Evolutionary conservation across 2,113 vertebrate species (phyloP).

Genomic region (Limnothrissa miodon): DNA sequence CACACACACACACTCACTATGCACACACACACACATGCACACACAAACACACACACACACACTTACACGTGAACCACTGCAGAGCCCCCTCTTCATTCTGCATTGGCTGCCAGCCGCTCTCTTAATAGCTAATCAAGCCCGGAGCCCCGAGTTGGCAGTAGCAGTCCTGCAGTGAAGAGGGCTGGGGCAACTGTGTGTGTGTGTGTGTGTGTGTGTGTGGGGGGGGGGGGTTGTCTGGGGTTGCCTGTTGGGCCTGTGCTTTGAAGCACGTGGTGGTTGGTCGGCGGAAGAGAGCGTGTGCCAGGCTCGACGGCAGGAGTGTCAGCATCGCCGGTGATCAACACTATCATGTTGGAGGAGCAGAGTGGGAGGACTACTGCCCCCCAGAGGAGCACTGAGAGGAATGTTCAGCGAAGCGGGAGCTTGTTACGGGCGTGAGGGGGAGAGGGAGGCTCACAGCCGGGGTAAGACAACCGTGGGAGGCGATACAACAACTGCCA

Average conservation of each 20-base stretch:
- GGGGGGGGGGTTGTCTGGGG: no score
- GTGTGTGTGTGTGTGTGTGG: no score
- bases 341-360: background rate
- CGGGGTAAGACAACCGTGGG: background rate
- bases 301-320: background rate
- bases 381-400: background rate
- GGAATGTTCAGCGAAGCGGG: background rate
- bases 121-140: constrained; percentile 70
- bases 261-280: background rate
- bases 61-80: constrained; percentile 19
- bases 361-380: background rate
- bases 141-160: constrained; percentile 56
- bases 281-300: background rate
- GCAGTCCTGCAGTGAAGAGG: background rate
- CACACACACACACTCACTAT: background rate
- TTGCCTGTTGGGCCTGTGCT: constrained; percentile 49
- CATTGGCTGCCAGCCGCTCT: constrained; percentile 62
- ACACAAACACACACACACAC: no score
- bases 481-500: no score
- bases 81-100: constrained; percentile 34
- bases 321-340: background rate
- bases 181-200: no score
- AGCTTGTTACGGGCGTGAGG: background rate
- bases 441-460: background rate
- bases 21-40: background rate